Base-by-base conservation (phyloP, 2,888 invertebrate genomes). In the Lydus trimaculatus region DNA sequence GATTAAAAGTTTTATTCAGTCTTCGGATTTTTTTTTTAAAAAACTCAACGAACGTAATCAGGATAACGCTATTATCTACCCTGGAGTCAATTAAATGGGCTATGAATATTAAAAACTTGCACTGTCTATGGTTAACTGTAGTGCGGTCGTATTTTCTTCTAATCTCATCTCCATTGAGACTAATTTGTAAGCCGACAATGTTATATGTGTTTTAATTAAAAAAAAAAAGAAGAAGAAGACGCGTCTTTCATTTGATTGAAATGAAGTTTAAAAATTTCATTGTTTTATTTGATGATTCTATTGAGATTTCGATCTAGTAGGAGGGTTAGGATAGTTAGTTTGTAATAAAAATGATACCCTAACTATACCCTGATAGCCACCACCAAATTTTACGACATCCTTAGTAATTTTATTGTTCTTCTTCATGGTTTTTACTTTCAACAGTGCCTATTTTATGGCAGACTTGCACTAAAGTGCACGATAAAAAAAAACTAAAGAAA, bases 1-100 rank as follows among this genome's bases (percentile, higher is more conserved):
- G 81, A 82, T 83, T 83, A 83, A 82, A 82, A 83, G 80, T 82
- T 83, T 82, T 78, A 81, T 80, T 80, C 79, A 78, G 77, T 77
- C 76, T 71, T 75, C 79, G 76, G 78, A 79, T 82, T 82, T 83
- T 82, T 81, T 43, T 39, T 39, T 39, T 39, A 5, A n/a, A 48
- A 76, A 80, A 80, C 76, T 75, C 74, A 75, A 74, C 52, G 72
- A 72, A 74, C 78, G 80, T 84, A 84, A 84, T 84, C 83, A 81
- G 79, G 78, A 78, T 84, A 83, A 84, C 80, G 76, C 71, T 74
- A 79, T 84, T 84, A 83, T 74, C 76, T 25, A 73, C 73, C 79
- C 72, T 17, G 20, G 76, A 83, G 79, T 84, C 82, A 82, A 83
- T 84, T 83, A 83, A 79, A 72, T 70, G 76, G 68, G 80, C 78